Conservation (phyloP, 2,113 vertebrate genomes). For the Agapornis roseicollis region DNA sequence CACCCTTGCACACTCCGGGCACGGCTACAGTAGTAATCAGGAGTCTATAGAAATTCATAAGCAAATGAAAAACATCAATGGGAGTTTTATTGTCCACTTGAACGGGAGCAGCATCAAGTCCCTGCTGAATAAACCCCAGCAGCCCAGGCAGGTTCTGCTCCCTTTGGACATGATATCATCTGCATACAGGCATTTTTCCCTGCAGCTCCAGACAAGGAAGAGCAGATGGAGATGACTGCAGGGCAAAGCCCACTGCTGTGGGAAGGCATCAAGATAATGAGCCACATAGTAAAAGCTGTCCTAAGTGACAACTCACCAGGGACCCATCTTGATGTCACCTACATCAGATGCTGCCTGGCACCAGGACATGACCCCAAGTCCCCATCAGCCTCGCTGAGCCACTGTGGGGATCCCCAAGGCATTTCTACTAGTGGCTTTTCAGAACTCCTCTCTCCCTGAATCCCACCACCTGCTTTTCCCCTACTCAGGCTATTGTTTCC, state of each 20-base stretch:
- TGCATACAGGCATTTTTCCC: not conserved
- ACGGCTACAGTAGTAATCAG: not conserved
- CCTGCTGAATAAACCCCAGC: not conserved
- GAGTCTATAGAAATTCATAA: not conserved
- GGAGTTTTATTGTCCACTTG: not conserved
- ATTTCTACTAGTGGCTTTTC: not conserved
- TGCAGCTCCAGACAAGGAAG: not conserved
- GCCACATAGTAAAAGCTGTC: not conserved
- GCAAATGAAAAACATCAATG: not conserved
- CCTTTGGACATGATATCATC: not conserved
- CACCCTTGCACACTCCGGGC: not conserved
- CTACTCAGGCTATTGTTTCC: not conserved
- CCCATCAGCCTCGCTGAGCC: rapidly evolving
- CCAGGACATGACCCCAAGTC: not conserved
- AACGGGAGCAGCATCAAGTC: not conserved
- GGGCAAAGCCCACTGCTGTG: rapidly evolving
- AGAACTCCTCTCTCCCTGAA: not conserved
- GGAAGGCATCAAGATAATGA: not conserved
- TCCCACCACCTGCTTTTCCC: not conserved
- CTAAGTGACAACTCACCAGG: not conserved
- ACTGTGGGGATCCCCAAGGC: not conserved
- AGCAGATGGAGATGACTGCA: not conserved
- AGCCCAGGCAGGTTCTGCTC: not conserved
- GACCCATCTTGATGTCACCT: not conserved
- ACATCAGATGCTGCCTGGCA: not conserved